Conservation (phyloP, 2,113 vertebrate genomes). For the Cheilinus undulatus region DNA sequence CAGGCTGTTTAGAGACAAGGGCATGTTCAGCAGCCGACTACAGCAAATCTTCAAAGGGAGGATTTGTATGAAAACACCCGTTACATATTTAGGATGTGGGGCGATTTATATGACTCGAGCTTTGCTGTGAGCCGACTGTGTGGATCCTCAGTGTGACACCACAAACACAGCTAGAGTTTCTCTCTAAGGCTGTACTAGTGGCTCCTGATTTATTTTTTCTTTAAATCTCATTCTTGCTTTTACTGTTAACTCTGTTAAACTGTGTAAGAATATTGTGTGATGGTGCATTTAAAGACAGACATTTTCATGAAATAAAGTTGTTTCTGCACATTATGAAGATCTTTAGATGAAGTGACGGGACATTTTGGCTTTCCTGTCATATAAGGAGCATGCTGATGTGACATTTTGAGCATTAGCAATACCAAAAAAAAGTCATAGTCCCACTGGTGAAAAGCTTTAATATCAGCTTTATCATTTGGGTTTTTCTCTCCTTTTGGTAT, state of each 20-base stretch:
- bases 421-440: too few species aligned
- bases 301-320: too few species aligned
- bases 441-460: too few species aligned
- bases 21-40: conserved; percentile 49
- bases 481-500: background rate
- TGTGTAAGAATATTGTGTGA: background rate
- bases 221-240: background rate
- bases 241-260: too few species aligned
- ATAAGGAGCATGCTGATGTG: background rate
- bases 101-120: conserved; percentile 27
- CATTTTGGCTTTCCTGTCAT: background rate
- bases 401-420: too few species aligned
- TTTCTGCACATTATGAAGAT: background rate
- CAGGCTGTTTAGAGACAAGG: conserved; percentile 47
- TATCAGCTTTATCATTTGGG: too few species aligned
- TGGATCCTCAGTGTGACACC: conserved; percentile 36
- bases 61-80: conserved; percentile 63
- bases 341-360: background rate
- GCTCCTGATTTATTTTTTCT: background rate
- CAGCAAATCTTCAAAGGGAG: conserved; percentile 69
- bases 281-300: too few species aligned
- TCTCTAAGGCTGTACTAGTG: background rate
- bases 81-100: conserved; percentile 35
- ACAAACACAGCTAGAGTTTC: background rate
- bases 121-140: background rate